A percentile compares a stretch with the other conserved stretches of the same genome.
Conservation (phyloP, 2,113 vertebrate species). For the Geothlypis trichas region DNA sequence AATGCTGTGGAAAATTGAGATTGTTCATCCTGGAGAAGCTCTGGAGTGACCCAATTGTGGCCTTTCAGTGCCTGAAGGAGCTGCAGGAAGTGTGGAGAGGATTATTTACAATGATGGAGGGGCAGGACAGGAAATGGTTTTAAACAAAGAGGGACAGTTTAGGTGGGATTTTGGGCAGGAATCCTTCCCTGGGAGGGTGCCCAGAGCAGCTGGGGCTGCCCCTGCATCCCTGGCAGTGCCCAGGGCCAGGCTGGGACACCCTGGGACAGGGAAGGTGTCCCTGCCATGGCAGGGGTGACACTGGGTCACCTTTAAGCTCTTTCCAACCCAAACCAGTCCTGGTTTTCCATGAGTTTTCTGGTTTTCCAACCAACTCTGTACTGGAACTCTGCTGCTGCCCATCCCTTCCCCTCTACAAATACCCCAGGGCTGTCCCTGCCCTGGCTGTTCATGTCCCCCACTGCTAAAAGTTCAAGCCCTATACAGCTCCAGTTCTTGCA, state of each 20-base stretch:
- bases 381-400: neutral
- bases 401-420: neutral
- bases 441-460: neutral
- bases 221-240: neutral
- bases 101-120: neutral
- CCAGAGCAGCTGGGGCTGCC: neutral
- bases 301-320: neutral
- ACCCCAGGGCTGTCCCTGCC: neutral
- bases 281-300: neutral
- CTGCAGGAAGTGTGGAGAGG: neutral
- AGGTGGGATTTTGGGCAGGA: neutral
- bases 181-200: neutral
- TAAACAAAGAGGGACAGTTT: neutral
- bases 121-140: neutral
- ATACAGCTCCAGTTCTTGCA: neutral
- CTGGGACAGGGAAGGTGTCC: neutral
- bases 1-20: neutral
- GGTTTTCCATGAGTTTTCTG: neutral
- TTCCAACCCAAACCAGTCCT: neutral
- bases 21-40: neutral
- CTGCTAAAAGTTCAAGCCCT: neutral
- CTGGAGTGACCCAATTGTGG: neutral
- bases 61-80: neutral
- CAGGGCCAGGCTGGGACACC: neutral
- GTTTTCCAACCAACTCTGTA: neutral